These are phyloP conservation scores for Coecobrya sp. DNA, from an alignment of 2,888 invertebrate genomes.

Conservation along the genomic window DNA sequence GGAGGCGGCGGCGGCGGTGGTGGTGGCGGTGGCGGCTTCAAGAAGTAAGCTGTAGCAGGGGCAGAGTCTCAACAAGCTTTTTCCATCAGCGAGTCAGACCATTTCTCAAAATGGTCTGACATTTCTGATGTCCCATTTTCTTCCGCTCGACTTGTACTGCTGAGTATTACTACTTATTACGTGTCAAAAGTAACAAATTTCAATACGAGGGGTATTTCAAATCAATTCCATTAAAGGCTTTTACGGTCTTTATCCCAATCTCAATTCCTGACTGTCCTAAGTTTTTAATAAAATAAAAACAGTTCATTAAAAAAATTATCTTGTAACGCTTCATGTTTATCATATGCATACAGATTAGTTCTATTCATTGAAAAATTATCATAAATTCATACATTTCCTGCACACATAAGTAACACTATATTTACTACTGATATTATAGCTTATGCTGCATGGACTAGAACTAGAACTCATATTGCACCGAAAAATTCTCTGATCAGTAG, in stretches of 20 bases:
- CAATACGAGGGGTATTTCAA: conserved; percentile 60
- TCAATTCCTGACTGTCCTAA: conserved; percentile 77
- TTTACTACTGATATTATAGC: too few species aligned
- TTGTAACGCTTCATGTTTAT: neutral
- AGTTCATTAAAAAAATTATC: conserved; percentile 55
- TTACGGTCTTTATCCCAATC: conserved; percentile 61
- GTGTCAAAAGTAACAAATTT: conserved; percentile 46
- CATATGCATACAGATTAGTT: neutral
- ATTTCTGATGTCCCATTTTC: conserved; percentile 20
- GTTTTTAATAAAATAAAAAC: conserved; percentile 76
- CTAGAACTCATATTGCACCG: too few species aligned
- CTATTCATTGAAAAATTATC: too few species aligned
- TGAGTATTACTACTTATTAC: conserved; percentile 31
- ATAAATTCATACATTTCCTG: too few species aligned
- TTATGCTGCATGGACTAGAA: too few species aligned
- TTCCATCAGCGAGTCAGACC: conserved; percentile 6
- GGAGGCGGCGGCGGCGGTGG: conserved; percentile 71
- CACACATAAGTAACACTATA: too few species aligned
- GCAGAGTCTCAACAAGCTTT: neutral
- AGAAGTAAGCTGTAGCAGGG: conserved; percentile 9
- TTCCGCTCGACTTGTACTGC: conserved; percentile 52
- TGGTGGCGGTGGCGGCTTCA: conserved; percentile 68
- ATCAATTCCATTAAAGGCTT: neutral
- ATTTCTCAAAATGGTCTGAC: neutral
- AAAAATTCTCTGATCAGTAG: too few species aligned